Conservation (phyloP, 2,888 invertebrate species). For the Escarpia spicata region DNA sequence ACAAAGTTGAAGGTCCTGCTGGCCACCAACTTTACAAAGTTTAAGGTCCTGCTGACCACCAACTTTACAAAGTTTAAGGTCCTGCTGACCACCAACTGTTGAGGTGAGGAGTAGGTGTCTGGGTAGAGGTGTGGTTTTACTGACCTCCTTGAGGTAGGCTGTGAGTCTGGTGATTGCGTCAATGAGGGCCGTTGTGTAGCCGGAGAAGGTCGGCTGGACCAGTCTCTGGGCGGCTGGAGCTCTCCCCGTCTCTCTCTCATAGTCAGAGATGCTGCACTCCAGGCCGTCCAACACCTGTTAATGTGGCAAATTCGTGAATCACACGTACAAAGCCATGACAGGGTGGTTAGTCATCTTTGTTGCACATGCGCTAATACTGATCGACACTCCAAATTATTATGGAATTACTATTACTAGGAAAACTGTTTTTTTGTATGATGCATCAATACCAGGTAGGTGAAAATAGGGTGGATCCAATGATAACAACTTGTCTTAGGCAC, state of each 20-base stretch:
- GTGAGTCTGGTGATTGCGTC: constrained; percentile 56
- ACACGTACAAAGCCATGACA: neutral
- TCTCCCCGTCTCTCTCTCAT: constrained; percentile 54
- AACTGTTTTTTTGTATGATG: too few relatives aligned
- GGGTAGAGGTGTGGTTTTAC: neutral
- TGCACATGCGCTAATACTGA: neutral
- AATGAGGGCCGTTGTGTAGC: constrained; percentile 58
- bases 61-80: too few relatives aligned
- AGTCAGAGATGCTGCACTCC: constrained; percentile 53
- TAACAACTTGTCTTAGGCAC: too few relatives aligned
- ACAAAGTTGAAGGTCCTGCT: too few relatives aligned
- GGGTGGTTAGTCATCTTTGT: neutral
- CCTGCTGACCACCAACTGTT: too few relatives aligned
- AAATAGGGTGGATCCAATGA: too few relatives aligned
- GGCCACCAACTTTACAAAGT: too few relatives aligned
- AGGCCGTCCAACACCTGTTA: constrained; percentile 53
- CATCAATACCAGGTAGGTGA: too few relatives aligned
- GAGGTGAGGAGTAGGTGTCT: too few relatives aligned
- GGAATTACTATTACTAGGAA: too few relatives aligned
- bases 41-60: too few relatives aligned
- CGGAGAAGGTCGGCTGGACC: constrained; percentile 54
- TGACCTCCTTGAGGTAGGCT: constrained; percentile 54
- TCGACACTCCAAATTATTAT: too few relatives aligned
- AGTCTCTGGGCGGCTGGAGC: constrained; percentile 47
- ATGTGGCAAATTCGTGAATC: neutral